Conservation (phyloP, 1,140 invertebrate species). For the Drosophila subpulchrella region DNA sequence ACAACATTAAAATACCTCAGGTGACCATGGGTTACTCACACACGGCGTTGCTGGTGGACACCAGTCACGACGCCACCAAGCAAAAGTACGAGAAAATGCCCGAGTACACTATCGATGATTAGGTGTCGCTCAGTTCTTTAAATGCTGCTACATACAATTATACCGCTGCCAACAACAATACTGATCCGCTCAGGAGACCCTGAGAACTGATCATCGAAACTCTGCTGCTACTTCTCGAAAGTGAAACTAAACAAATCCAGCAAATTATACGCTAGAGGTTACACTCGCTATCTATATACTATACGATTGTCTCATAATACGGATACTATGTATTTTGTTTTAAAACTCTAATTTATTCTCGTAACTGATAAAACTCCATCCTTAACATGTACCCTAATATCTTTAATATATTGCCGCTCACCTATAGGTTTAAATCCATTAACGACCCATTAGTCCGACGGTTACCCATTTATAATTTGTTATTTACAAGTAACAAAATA, state of each 20-base stretch:
- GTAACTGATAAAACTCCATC: constrained; percentile 25
- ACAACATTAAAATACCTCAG: constrained; percentile 91
- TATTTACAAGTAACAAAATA: constrained; percentile 21
- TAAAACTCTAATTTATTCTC: constrained; percentile 56
- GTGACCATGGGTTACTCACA: constrained; percentile 94
- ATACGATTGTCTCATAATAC: constrained; percentile 62
- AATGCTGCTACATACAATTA: constrained; percentile 38
- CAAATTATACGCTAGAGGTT: constrained; percentile 63
- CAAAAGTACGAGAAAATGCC: constrained; percentile 85
- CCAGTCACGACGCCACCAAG: constrained; percentile 85
- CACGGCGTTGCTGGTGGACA: constrained; percentile 88
- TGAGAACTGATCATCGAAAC: constrained; percentile 78
- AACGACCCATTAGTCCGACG: constrained; percentile 9
- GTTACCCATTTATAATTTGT: constrained; percentile 28
- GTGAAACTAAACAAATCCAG: constrained; percentile 27
- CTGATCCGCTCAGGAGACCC: constrained; percentile 60
- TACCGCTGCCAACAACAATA: constrained; percentile 77
- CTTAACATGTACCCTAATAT: constrained; percentile 25
- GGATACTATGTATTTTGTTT: constrained; percentile 7
- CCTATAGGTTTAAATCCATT: constrained; percentile 51
- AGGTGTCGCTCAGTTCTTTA: constrained; percentile 16
- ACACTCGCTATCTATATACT: constrained; percentile 44
- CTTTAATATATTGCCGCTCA: constrained; percentile 71
- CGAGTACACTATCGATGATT: constrained; percentile 84
- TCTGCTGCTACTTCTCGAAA: constrained; percentile 72